These are phyloP conservation scores for Ageneiosus marmoratus DNA, from an alignment of 2,113 vertebrate species.

Conservation along the genomic window DNA sequence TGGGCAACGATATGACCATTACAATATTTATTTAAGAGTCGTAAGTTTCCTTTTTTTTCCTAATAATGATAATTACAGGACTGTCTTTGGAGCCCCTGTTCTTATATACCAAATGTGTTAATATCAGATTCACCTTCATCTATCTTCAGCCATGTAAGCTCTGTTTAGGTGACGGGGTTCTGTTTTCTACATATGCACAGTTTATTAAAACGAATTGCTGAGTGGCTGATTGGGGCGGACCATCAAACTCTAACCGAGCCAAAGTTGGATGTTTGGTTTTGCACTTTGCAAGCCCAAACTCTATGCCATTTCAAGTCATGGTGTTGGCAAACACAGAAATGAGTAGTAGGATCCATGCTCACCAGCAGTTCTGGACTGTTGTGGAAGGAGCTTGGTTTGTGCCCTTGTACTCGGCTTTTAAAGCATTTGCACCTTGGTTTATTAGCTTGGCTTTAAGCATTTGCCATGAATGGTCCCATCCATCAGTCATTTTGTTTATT, in stretches of 20 bases:
- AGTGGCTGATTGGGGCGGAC: conserved; percentile 77
- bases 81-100: conserved; percentile 26
- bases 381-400: conserved; percentile 38
- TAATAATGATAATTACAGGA: conserved; percentile 16
- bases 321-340: neutral
- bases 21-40: neutral
- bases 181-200: conserved; percentile 74
- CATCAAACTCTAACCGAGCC: conserved; percentile 60
- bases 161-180: conserved; percentile 59
- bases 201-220: conserved; percentile 53
- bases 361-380: conserved; percentile 20
- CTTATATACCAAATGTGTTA: neutral
- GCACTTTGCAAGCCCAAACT: conserved; percentile 4
- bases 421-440: conserved; percentile 59
- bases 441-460: conserved; percentile 74
- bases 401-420: conserved; percentile 43
- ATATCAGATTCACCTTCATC: neutral
- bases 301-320: neutral
- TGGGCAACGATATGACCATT: neutral
- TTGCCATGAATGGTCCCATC: conserved; percentile 78
- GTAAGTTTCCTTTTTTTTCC: conserved; percentile 19
- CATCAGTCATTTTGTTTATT: conserved; percentile 65
- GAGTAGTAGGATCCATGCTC: neutral
- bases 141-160: conserved; percentile 14
- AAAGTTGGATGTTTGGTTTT: neutral